Evolutionary conservation across 2,113 vertebrate species (phyloP).

Genomic region (Pseudopodoces humilis): DNA sequence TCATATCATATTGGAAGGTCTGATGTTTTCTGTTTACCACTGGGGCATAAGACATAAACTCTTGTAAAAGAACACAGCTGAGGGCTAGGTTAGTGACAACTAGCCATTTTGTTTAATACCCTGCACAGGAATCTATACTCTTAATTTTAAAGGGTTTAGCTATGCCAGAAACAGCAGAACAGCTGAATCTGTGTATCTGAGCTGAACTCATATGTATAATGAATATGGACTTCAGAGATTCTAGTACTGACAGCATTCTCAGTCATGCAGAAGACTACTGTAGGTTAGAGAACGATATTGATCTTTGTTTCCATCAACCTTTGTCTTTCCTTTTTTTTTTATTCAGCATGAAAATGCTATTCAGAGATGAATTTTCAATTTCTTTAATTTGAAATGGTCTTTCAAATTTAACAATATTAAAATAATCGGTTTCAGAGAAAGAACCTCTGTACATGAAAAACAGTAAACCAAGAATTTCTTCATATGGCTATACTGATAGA

Average conservation of each 20-base stretch:
- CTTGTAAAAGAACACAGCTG: not conserved
- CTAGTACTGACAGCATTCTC: not conserved
- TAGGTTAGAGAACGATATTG: not conserved
- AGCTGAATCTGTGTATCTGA: not conserved
- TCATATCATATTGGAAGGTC: not conserved
- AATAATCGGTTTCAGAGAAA: not conserved
- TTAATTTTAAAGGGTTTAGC: not conserved
- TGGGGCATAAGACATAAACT: not conserved
- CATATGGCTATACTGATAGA: not conserved
- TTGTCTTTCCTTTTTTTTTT: not conserved
- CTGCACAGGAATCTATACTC: not conserved
- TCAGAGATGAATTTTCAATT: not conserved
- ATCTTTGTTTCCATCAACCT: not conserved
- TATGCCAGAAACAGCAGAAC: not conserved
- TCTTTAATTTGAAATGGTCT: not conserved
- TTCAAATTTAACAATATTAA: not conserved
- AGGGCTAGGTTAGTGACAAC: not conserved
- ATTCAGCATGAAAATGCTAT: not conserved
- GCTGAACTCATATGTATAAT: not conserved
- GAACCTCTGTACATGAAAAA: not conserved
- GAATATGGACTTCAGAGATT: not conserved
- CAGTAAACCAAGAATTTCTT: slow-evolving; percentile 26
- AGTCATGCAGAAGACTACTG: not conserved
- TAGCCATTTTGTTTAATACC: not conserved
- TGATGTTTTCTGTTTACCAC: not conserved